Evolutionary conservation across 2,113 vertebrate genomes (phyloP).

Genomic region (Budorcas taxicolor): DNA sequence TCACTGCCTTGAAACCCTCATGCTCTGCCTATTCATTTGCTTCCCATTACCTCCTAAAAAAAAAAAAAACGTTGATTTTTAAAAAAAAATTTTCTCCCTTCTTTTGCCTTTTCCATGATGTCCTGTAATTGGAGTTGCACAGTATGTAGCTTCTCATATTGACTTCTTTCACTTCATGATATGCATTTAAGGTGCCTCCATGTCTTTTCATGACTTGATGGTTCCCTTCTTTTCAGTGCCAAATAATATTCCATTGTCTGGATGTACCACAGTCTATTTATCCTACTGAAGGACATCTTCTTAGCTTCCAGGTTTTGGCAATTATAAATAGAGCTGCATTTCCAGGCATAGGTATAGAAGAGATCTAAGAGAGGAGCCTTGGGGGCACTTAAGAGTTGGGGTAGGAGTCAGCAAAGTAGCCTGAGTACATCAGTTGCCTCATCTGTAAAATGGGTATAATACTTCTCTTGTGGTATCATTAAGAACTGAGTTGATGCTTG

Average conservation of each 20-base stretch:
- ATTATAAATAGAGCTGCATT: not conserved
- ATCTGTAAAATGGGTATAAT: not conserved
- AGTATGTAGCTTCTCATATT: not conserved
- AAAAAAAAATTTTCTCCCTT: not conserved
- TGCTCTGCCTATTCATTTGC: not conserved
- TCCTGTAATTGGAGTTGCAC: not conserved
- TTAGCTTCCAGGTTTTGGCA: not conserved
- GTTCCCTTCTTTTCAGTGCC: not conserved
- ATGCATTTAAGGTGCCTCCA: not conserved
- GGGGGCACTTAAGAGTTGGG: not conserved
- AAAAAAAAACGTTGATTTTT: not conserved
- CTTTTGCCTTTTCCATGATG: not conserved
- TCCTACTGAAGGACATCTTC: not conserved
- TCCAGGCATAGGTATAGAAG: not conserved
- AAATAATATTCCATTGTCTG: not conserved
- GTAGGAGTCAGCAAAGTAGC: not conserved
- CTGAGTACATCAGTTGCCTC: not conserved
- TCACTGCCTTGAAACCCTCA: not conserved
- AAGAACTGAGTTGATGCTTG: not conserved
- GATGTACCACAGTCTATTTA: not conserved
- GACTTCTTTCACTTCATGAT: not conserved
- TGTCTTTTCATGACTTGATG: not conserved
- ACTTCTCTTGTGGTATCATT: not conserved
- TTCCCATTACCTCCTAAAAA: not conserved
- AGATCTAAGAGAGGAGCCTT: not conserved